Base-by-base conservation (phyloP, 2,113 vertebrate genomes). In the Corydoras sp. region DNA sequence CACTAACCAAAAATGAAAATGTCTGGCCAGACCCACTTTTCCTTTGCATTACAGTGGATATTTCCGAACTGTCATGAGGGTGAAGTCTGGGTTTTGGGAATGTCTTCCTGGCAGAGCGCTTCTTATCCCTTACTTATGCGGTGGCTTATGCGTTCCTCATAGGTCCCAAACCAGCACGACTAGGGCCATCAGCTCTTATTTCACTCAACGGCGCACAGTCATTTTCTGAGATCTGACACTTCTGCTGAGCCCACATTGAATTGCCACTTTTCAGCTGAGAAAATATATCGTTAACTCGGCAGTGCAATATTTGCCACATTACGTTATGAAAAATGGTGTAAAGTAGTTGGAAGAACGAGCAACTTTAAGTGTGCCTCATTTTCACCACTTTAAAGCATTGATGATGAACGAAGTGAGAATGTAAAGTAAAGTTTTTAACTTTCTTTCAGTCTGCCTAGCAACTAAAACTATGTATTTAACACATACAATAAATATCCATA, bases 11-110 rank as follows among this genome's bases (percentile, higher is more conserved):
- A 84, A 83, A 86, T 69, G 60, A 81, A 83, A 84, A 79, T 68
- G 87, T 90, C 88, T 90, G 84, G 86, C 88, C 87, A 89, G 88
- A 86, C 85, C 86, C 84, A 88, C 85, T 86, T 89, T 88, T 81
- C 78, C 76, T 83, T 77, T 81, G 80, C 87, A 88, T 89, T 89
- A 88, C 88, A 87, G 86, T 69, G 76, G 85, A 88, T 89, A 88
- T 90, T 90, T 89, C 88, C 82, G 81, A 24, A 24, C 18, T 24
- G 18, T 24, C 18, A 24, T 24, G 18, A 24, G 18, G 18, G 18
- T 24, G 18, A 88, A 82, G 88, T 90, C 87, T 89, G 81, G 86
- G 83, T 86, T 89, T 87, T 79, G 69, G 72, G 79, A 84, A 81
- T 73, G 59, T 86, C 82, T 84, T 73, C 73, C 84, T 86, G 84